A percentile compares a stretch with the other conserved stretches of the same genome.
These are phyloP conservation scores for Drosophila orena DNA, from an alignment of 1,140 invertebrate genomes.

Conservation along the genomic window DNA sequence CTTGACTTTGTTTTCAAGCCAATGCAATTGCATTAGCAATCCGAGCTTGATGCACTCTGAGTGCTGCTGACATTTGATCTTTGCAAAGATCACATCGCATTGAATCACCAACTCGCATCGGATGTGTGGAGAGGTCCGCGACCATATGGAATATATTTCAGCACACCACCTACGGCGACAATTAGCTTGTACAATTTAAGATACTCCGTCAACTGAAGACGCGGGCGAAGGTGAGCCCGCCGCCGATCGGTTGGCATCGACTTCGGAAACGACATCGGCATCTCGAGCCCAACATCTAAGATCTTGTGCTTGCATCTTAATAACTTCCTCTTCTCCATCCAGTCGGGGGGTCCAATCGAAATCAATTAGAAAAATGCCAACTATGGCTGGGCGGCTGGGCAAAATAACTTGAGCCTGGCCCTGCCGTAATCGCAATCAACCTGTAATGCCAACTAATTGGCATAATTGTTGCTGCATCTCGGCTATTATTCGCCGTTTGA, in stretches of 20 bases:
- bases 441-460: conserved; percentile 81
- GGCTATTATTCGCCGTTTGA: conserved; percentile 40
- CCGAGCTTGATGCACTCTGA: conserved; percentile 13
- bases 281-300: not conserved
- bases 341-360: conserved; percentile 18
- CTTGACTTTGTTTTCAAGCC: conserved; percentile 71
- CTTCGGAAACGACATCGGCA: conserved; percentile 1
- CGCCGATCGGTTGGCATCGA: conserved; percentile 16
- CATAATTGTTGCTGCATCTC: conserved; percentile 66
- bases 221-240: conserved; percentile 52
- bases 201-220: conserved; percentile 9
- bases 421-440: conserved; percentile 72
- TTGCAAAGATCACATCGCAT: conserved; percentile 58
- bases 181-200: conserved; percentile 47
- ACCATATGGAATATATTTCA: conserved; percentile 62
- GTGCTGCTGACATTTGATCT: conserved; percentile 70
- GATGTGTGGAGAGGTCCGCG: conserved; percentile 40
- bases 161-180: conserved; percentile 55
- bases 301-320: conserved; percentile 52
- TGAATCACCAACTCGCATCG: conserved; percentile 27
- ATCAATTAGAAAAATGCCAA: conserved; percentile 70
- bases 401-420: conserved; percentile 37
- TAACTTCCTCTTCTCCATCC: conserved; percentile 60
- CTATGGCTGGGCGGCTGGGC: conserved; percentile 46
- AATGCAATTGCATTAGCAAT: conserved; percentile 5